Conservation (phyloP, 2,113 vertebrate species). For the Pongo abelii region DNA sequence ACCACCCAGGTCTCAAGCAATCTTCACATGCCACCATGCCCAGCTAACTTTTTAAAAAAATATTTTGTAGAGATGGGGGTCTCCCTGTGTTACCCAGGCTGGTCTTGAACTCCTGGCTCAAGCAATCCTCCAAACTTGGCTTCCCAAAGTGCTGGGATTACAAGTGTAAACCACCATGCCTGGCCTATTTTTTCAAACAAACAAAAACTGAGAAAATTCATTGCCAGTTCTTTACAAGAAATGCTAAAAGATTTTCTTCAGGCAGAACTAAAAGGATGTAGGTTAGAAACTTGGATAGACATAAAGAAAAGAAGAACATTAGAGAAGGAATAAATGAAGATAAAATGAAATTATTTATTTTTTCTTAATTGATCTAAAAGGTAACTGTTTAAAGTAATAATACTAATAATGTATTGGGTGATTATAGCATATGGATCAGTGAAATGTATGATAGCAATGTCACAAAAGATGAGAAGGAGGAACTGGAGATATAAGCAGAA, state of each 20-base stretch:
- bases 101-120: background rate
- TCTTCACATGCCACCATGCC: background rate
- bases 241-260: background rate
- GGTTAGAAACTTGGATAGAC: background rate
- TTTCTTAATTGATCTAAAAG: background rate
- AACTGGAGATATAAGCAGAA: background rate
- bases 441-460: background rate
- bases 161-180: background rate
- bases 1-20: background rate
- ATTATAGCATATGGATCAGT: background rate
- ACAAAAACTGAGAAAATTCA: background rate
- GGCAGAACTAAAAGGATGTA: background rate
- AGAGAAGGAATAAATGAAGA: background rate
- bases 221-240: background rate
- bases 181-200: background rate
- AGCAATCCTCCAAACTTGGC: background rate
- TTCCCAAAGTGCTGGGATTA: background rate
- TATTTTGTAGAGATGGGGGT: background rate
- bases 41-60: background rate
- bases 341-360: background rate
- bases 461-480: background rate
- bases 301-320: background rate
- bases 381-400: background rate
- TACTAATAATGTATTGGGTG: background rate
- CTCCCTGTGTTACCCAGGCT: background rate